Conservation (phyloP, 2,797 vertebrate species). For the Hyperoplus immaculatus region DNA sequence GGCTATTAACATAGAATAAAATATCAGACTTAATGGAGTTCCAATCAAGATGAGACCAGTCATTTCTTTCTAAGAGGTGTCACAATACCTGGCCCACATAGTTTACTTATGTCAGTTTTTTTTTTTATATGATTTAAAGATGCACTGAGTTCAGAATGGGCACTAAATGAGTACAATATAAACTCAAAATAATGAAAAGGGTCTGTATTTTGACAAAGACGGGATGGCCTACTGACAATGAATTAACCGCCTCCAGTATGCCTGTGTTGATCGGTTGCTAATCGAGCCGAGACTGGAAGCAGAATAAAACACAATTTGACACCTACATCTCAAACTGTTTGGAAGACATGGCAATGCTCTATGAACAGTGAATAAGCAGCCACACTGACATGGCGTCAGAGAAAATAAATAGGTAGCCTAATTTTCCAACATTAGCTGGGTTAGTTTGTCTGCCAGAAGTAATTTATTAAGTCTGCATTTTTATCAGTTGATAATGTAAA, state of each 20-base stretch:
- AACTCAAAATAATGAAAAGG: neutral
- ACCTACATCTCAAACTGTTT: neutral
- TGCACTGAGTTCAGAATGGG: neutral
- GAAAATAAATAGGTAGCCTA: neutral
- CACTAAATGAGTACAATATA: neutral
- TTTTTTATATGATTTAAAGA: no score
- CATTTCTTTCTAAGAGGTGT: neutral
- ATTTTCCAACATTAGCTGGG: neutral
- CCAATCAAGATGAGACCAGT: no score
- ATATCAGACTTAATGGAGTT: neutral
- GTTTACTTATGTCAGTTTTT: neutral
- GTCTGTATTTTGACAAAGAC: neutral
- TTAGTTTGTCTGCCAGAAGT: neutral
- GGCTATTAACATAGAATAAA: slow-evolving; percentile 13
- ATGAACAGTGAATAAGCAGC: no score
- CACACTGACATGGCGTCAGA: no score
- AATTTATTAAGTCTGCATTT: neutral
- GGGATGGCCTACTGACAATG: neutral
- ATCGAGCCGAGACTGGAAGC: neutral
- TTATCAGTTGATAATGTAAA: neutral
- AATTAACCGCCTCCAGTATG: neutral
- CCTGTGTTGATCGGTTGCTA: no score
- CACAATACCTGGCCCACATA: neutral
- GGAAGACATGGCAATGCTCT: no score
- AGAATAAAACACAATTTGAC: neutral